phyloP scores from a whole-genome alignment of 2,888 invertebrate genomes.

The Drosophila affinis region DNA sequence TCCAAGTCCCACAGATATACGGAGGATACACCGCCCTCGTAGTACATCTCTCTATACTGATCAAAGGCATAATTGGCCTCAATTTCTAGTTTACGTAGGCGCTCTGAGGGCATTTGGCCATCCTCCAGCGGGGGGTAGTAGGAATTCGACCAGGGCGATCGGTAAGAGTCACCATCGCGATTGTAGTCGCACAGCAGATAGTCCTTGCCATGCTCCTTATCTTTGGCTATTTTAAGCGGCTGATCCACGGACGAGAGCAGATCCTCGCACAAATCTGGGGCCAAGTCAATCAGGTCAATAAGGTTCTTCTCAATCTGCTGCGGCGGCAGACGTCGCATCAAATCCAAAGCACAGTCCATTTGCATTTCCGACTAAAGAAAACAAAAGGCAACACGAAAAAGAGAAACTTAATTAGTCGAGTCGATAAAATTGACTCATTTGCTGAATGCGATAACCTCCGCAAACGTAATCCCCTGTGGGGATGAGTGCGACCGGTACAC shows the following conservation, averaged over 20 bases:
- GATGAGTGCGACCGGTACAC: conserved; percentile 46
- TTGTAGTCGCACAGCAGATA: conserved; percentile 99
- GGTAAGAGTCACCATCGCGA: conserved; percentile 98
- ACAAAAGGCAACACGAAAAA: conserved; percentile 5
- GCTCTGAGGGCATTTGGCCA: conserved; percentile 99
- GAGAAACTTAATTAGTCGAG: conserved; percentile 5
- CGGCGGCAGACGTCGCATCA: conserved; percentile 99
- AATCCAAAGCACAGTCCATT: conserved; percentile 99
- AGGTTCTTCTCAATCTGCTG: conserved; percentile 99
- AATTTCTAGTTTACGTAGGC: conserved; percentile 96
- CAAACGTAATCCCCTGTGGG: conserved; percentile 7
- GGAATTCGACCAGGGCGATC: conserved; percentile 99
- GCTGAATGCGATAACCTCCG: conserved; percentile 39
- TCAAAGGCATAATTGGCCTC: conserved; percentile 99
- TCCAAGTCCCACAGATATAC: conserved; percentile 99
- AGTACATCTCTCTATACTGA: conserved; percentile 99
- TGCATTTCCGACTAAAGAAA: conserved; percentile 93
- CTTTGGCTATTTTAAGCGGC: conserved; percentile 98
- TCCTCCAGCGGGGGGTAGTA: conserved; percentile 99
- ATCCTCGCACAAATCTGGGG: conserved; percentile 98
- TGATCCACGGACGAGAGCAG: conserved; percentile 98
- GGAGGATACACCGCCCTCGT: conserved; percentile 99
- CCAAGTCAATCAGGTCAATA: conserved; percentile 98
- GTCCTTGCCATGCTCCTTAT: conserved; percentile 97
- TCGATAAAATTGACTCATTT: conserved; percentile 48